Conservation (phyloP, 2,797 vertebrate genomes). For the Choloepus didactylus region DNA sequence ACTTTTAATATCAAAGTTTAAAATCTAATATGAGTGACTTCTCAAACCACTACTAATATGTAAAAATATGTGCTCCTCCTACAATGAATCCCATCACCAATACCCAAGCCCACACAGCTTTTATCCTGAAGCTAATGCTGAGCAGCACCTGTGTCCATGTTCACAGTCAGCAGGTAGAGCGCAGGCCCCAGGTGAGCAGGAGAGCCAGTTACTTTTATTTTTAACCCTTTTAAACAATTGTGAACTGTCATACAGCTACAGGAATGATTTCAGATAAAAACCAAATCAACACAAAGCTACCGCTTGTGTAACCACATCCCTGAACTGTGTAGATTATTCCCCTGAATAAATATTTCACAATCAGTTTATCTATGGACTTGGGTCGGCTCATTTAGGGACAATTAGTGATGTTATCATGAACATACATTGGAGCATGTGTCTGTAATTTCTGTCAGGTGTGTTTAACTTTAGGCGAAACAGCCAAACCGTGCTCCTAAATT, state of each 20-base stretch:
- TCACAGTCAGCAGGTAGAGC: background rate
- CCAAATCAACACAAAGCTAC: background rate
- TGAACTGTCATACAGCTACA: background rate
- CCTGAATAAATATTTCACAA: background rate
- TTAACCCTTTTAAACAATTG: background rate
- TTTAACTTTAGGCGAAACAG: background rate
- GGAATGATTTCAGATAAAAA: background rate
- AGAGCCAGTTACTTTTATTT: background rate
- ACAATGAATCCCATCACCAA: background rate
- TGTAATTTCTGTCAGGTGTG: background rate
- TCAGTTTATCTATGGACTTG: background rate
- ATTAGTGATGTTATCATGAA: background rate
- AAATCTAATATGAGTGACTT: conserved; percentile 20
- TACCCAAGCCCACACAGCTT: background rate
- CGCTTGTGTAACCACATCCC: background rate
- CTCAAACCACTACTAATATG: conserved; percentile 41
- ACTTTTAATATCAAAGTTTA: conserved; percentile 26
- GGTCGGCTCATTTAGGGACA: background rate
- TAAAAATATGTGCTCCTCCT: conserved; percentile 3
- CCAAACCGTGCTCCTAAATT: background rate
- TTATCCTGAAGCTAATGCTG: background rate
- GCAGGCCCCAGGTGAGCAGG: background rate
- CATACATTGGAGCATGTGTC: background rate
- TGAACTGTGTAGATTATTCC: background rate
- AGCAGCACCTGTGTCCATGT: background rate